Evolutionary conservation across 2,888 invertebrate species (phyloP), one percentile per base, ranked within the genome.

Genomic region (Hyposoter didymator): DNA sequence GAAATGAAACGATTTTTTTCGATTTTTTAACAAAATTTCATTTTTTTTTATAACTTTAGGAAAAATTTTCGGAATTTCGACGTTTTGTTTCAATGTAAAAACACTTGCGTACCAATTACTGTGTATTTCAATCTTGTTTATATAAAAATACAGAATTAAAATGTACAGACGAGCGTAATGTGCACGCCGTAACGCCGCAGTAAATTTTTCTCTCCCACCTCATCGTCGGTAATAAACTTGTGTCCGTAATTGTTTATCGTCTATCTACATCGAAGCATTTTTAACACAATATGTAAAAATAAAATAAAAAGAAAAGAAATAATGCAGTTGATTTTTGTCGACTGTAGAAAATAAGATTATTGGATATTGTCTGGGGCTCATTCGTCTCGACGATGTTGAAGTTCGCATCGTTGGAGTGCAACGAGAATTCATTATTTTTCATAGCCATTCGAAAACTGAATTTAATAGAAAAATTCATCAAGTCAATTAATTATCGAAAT

Each of bases 91-190:
- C 17, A 43, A 35, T 14, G 10, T 52, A 1, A 52, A 22, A 8
- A 35, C 17, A 62, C 32, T 17, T 47, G 19, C 59, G 55, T 66
- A 72, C 73, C 35, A 49, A 79, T 85, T 55, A 72, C 67, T 43
- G 66, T 84, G 82, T 86, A 88, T 88, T 82, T 66, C 84, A 78
- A 28, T 59, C 14, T 14, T 5, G 12, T 82, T 86, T 81, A 84
- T 88, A 88, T 85, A 88, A 88, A 88, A 88, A 87, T 88, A 88
- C 86, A 84, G 49, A 87, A 84, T 86, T 81, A 80, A 82, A 84
- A 79, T 88, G 80, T 86, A 75, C 74, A 86, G 82, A 86, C 78
- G 78, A 79, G 78, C 47, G 76, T 72, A 32, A 14, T 59, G 62
- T 86, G 78, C 80, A 75, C 64, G 70, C 28, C 78, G 82, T 86